A percentile compares a stretch with the other conserved stretches of the same genome.
phyloP scores from a whole-genome alignment of 2,888 invertebrate genomes.

The Chrysolina americana region DNA sequence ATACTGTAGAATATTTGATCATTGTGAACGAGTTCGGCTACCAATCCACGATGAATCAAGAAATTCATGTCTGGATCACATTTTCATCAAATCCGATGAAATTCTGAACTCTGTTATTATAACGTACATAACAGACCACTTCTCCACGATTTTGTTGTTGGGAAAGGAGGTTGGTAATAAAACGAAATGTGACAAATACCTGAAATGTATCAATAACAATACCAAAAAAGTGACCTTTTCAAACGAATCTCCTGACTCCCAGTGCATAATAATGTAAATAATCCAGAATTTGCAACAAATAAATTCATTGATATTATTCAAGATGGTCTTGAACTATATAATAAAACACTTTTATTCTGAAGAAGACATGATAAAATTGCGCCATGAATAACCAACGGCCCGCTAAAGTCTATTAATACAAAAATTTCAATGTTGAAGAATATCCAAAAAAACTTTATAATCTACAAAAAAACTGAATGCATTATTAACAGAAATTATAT shows the following conservation, averaged over 20 bases:
- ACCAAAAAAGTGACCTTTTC: no score
- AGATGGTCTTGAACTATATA: not conserved
- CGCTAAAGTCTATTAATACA: not conserved
- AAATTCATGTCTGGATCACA: no score
- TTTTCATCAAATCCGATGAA: no score
- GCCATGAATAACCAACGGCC: conserved; percentile 1
- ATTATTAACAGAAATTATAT: not conserved
- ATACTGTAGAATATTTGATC: no score
- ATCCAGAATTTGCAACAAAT: not conserved
- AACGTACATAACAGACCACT: no score
- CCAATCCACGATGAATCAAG: no score
- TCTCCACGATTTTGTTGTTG: no score
- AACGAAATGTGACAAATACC: conserved; percentile 4
- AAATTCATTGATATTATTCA: not conserved
- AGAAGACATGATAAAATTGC: conserved; percentile 8
- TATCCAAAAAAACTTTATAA: not conserved
- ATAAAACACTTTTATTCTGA: not conserved
- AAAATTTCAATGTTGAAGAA: not conserved
- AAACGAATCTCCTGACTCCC: conserved; percentile 7
- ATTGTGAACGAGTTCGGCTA: no score
- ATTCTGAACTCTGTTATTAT: no score
- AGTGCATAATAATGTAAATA: not conserved
- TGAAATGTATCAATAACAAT: not conserved
- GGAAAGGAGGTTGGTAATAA: not conserved
- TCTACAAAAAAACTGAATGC: conserved; percentile 10